Evolutionary conservation across 2,797 vertebrate genomes (phyloP), one percentile per base, ranked within the genome.

Genomic region (Malurus splendens): DNA sequence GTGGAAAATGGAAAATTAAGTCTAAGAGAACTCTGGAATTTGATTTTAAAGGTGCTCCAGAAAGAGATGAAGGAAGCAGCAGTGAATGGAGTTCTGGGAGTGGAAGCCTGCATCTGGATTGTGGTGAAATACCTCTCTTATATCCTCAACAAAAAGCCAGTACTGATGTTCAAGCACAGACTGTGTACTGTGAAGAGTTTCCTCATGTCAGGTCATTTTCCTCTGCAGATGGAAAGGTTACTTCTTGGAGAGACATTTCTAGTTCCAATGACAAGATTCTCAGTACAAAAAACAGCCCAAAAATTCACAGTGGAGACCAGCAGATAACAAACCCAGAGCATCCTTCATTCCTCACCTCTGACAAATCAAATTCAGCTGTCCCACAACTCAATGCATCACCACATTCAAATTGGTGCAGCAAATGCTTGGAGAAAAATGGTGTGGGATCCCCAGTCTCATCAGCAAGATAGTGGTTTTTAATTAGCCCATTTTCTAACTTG

Each of bases 1-100:
- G 61, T 60, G 84, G 67, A 33, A 67, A 45, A 56, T 44, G 66
- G 32, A 94, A 90, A 77, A 59, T 78, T 15, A 60, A 70, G 22
- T 65, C 74, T 33, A 62, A 96, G 68, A 91, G 73, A 54, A 86
- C 68, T 51, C 77, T 68, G 41, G 52, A 55, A 28, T 88, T 93
- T 59, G 87, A 95, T 59, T 57, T 96, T 51, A 95, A 95, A 86
- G 98, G 98, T 87, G 67, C 97, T 72, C 98, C 98, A 5, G 98
- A 98, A 59, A 97, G 97, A 85, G 98, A 98, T 18, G 96, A 94
- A 56, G 92, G 92, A 38, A 97, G 92, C 60, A 96, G 78, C 27
- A 83, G 89, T 7, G 94, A 97, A 66, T 97, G 98, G 98, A 98
- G 96, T 87, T 76, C 94, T 89, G 95, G 32, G 60, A 97, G 86